Conservation (phyloP, 2,113 vertebrate genomes). For the Anthoscopus minutus region DNA sequence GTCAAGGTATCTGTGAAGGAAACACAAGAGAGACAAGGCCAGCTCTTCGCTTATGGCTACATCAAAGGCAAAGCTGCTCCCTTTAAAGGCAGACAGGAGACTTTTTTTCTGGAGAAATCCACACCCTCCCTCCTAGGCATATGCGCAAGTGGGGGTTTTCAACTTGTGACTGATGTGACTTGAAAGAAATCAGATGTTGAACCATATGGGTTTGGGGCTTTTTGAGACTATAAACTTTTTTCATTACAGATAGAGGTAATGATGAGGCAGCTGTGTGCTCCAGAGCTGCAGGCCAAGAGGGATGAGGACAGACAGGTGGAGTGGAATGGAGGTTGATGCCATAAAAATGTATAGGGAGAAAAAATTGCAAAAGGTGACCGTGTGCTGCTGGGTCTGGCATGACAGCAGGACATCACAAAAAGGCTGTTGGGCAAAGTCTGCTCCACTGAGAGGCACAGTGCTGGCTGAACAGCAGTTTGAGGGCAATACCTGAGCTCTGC, state of each 20-base stretch:
- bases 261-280: neutral
- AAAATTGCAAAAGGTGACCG: neutral
- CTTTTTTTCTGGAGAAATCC: neutral
- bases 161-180: constrained; percentile 32
- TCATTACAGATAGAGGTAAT: neutral
- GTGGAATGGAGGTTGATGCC: neutral
- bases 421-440: neutral
- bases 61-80: constrained; percentile 42
- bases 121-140: constrained; percentile 10
- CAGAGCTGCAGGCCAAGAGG: neutral
- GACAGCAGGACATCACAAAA: neutral
- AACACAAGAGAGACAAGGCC: neutral
- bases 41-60: neutral
- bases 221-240: neutral
- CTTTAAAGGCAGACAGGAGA: constrained; percentile 29
- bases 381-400: neutral
- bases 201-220: constrained; percentile 32
- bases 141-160: constrained; percentile 12
- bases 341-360: neutral
- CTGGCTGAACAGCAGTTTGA: neutral
- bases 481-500: neutral
- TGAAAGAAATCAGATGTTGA: constrained; percentile 63
- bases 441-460: rapidly evolving
- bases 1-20: neutral
- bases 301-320: neutral